These are phyloP conservation scores for Galbula dea DNA, from an alignment of 2,113 vertebrate species.

Conservation along the genomic window DNA sequence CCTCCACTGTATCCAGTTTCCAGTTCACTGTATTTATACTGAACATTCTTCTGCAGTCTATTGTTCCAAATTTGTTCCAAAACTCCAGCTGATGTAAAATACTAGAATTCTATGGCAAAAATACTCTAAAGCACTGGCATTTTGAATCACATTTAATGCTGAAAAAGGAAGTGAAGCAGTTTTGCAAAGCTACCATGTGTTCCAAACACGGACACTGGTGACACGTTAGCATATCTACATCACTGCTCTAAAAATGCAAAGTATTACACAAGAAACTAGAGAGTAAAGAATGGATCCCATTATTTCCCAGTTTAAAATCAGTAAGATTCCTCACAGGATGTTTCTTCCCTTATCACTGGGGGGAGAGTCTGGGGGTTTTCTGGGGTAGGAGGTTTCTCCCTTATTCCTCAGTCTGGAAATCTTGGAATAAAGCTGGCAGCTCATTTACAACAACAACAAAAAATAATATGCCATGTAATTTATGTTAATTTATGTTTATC, in stretches of 20 bases:
- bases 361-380: background rate
- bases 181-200: background rate
- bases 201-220: background rate
- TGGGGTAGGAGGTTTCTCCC: accelerated
- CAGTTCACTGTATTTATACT: background rate
- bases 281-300: background rate
- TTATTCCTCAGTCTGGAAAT: background rate
- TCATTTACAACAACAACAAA: background rate
- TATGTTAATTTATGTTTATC: no score
- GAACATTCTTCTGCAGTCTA: background rate
- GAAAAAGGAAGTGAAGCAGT: background rate
- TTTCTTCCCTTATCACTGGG: background rate
- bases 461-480: background rate
- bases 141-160: background rate
- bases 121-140: background rate
- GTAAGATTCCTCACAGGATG: background rate
- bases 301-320: background rate
- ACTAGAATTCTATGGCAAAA: background rate
- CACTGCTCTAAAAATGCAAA: background rate
- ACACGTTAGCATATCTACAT: background rate
- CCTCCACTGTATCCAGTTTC: background rate
- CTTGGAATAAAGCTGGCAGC: background rate
- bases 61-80: background rate
- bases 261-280: background rate
- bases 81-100: background rate